Conservation (phyloP, 2,888 invertebrate species). For the Agrotis puta region DNA sequence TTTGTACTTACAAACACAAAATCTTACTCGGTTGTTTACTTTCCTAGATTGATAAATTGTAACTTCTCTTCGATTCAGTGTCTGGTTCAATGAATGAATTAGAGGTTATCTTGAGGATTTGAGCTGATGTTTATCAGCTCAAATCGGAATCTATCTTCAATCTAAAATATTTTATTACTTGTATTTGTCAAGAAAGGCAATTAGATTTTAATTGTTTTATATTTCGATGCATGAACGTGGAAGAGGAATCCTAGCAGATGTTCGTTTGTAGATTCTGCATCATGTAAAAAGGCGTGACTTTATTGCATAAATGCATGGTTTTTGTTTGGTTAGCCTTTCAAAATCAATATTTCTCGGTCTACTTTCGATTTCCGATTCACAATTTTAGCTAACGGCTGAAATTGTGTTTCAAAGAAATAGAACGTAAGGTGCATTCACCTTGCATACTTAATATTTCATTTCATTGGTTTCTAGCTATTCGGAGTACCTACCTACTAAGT, state of each 20-base stretch:
- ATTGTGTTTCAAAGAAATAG: too few species aligned
- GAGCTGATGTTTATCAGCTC: too few species aligned
- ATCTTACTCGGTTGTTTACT: constrained; percentile 55
- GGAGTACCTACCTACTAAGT: background rate
- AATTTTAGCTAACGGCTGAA: too few species aligned
- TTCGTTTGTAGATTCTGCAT: too few species aligned
- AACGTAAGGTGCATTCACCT: background rate
- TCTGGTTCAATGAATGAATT: constrained; percentile 57
- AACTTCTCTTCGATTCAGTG: constrained; percentile 48
- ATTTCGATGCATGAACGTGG: too few species aligned
- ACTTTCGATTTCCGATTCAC: background rate
- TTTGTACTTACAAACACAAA: constrained; percentile 48
- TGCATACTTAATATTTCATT: background rate
- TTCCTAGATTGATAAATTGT: constrained; percentile 62
- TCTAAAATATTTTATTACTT: background rate
- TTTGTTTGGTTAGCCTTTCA: background rate
- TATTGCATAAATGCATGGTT: background rate
- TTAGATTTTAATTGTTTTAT: background rate
- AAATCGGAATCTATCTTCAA: background rate
- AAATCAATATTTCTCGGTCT: background rate
- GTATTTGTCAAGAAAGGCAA: background rate
- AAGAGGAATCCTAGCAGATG: too few species aligned
- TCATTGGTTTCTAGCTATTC: background rate
- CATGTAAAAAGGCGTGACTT: too few species aligned
- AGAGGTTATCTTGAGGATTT: constrained; percentile 29